Evolutionary conservation across 1,140 invertebrate species (phyloP), one percentile per base, ranked within the genome.

Genomic region (Drosophila neocordata): DNA sequence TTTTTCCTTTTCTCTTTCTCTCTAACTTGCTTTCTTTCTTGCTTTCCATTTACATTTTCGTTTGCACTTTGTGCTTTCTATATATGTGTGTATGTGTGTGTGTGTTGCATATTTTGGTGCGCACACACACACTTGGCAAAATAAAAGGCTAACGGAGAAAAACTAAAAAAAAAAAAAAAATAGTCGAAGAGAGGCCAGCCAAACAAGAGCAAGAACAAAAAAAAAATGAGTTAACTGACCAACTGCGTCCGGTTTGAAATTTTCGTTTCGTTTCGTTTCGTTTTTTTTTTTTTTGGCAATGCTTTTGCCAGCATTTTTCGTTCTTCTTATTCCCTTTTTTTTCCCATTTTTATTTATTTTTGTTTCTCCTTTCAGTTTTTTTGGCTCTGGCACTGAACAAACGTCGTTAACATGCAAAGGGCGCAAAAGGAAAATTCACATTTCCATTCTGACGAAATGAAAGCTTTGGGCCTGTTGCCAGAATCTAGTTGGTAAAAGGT

Each of bases 41-140:
- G 78, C 72, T 65, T 82, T 87, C 88, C 82, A 87, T 87, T 87
- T 87, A 87, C 82, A 87, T 87, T 88, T 87, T 87, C 82, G 87
- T 87, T 85, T 75, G 70, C 82, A 76, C 74, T 85, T 81, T 62
- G 60, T 22, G 53, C 66, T 74, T 51, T 56, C 4, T 38, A 38
- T 56, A 13, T 41, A 4, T 41, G 20, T 35, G 11, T 44, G 6
- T 60, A 12, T 41, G 57, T 59, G 57, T 59, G 57, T 41, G 56
- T 22, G 69, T 77, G 75, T 80, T 87, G 78, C 82, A 87, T 87
- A 85, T 73, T 81, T 81, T 69, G 65, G 65, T 82, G 75, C 59
- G 75, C 75, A 37, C 38, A 65, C 18, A 31, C 15, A 7, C 35
- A 34, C 27, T 31, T 7, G 27, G 27, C 6, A 7, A 31, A 31